These are phyloP conservation scores for Musca vetustissima DNA, from an alignment of 1,140 invertebrate genomes.

Conservation along the genomic window DNA sequence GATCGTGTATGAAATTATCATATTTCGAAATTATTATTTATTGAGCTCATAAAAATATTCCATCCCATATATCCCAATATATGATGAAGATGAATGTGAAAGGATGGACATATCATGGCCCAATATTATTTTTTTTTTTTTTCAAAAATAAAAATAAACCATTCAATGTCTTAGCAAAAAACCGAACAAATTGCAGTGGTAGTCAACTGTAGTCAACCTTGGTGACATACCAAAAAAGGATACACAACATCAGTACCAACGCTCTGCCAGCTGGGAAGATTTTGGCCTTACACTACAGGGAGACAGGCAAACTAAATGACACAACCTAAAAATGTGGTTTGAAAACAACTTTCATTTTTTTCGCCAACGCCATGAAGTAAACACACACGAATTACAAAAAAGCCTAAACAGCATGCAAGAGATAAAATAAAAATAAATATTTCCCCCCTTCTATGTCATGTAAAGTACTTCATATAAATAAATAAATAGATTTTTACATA, in stretches of 20 bases:
- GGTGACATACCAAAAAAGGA: background rate
- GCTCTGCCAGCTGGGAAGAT: background rate
- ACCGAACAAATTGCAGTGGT: no score
- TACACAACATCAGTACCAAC: background rate
- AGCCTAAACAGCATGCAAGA: constrained; percentile 5
- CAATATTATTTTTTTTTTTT: no score
- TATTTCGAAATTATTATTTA: no score
- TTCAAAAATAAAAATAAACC: no score
- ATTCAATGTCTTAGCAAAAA: no score
- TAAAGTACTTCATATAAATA: background rate
- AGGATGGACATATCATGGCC: no score
- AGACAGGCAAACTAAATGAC: background rate
- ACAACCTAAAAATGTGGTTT: background rate
- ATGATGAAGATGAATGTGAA: no score
- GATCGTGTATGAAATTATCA: no score
- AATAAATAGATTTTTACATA: background rate
- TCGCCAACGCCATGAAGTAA: constrained; percentile 7
- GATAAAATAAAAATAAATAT: background rate
- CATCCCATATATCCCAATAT: no score
- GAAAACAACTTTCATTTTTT: constrained; percentile 22
- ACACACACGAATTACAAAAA: constrained; percentile 4
- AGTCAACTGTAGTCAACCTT: no score
- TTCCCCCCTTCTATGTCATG: background rate
- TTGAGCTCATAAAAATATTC: no score
- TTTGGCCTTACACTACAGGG: no score